Base-by-base conservation (phyloP, 2,888 invertebrate genomes). In the Meghimatium bilineatum region DNA sequence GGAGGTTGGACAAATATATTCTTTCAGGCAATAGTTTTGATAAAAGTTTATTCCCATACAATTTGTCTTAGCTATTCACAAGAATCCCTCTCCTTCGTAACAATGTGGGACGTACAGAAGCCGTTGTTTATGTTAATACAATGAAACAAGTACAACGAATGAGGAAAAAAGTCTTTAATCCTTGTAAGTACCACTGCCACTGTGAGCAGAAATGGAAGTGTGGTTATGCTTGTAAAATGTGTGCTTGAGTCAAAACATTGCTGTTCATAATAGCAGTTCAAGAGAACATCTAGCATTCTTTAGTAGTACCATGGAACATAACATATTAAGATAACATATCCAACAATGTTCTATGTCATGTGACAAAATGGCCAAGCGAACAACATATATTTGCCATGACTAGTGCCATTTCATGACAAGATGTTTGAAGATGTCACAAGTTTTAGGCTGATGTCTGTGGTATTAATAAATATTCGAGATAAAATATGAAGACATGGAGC, bases 91-190 rank as follows among this genome's bases (percentile, higher is more conserved):
- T 78, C n/a, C 63, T 83, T 32, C 71, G 78, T 38, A 71, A 78
- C 78, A 60, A 36, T 63, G 49, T 63, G 44, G 34, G 67, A 63
- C 83, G 83, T 32, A 72, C 83, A 56, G 77, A 83, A 78, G 71
- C 77, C 23, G 83, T 83, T 44, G 77, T 83, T 78, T 83, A 83
- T 63, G 83, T 83, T 52, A 83, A 83, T 83, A 78, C 83, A 60
- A 83, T 78, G 77, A 83, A 78, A 56, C 83, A 83, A 78, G 78
- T 83, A 38, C 83, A 83, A 36, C 66, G 83, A 20, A 74, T 60
- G 74, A 81, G 74, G 71, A 69, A 56, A 36, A 81, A 74, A 63
- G 34, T 44, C 6, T 38, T 74, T 74, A 29, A 52, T n/a, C 34
- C 23, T 49, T 66, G 79, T 79, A 79, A 79, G 79, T 79, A 79